Base-by-base conservation (phyloP, 2,797 vertebrate species). In the Sebastes wilsoni region DNA sequence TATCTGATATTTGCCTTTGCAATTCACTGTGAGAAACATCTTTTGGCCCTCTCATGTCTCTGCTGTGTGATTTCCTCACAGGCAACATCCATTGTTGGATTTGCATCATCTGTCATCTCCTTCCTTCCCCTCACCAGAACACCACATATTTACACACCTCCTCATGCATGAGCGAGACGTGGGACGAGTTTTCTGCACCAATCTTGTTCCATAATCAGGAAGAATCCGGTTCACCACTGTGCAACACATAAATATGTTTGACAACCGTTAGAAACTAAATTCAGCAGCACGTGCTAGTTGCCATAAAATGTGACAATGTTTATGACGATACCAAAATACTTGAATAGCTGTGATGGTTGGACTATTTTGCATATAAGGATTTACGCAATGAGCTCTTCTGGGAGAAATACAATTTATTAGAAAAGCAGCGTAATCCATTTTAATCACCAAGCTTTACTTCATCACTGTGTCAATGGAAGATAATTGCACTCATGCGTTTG, bases 391-490 rank as follows among this genome's bases (percentile, higher is more conserved):
- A 32, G 27, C 20, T 78, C 75, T 14, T 66, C n/a, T 77, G 61
- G 54, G 66, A 75, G 69, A 62, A 75, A 76, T 58, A 18, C 4
- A 12, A 56, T 70, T 66, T 6, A n/a, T 81, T 61, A 30, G 67
- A 80, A 77, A 75, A 81, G 20, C 72, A 54, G 23, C 5, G n/a
- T 72, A 70, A 80, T 90, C 66, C 27, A 74, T 82, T 87, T 71
- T 72, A n/a, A 74, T 86, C 77, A 49, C 54, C 7, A 64, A 56
- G 25, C 58, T 60, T 73, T 58, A 22, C 58, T 71, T 77, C 75
- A 70, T 75, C 61, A 5, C 32, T 8, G 58, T 66, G 55, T 75
- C 16, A 62, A 8, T 65, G 66, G 25, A 16, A 74, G 70, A 76
- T 85, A 81, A 86, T 78, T 84, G 49, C 56, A 27, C 22, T 55